phyloP scores from a whole-genome alignment of 2,888 invertebrate species.

The Omphaloscelis lunosa region DNA sequence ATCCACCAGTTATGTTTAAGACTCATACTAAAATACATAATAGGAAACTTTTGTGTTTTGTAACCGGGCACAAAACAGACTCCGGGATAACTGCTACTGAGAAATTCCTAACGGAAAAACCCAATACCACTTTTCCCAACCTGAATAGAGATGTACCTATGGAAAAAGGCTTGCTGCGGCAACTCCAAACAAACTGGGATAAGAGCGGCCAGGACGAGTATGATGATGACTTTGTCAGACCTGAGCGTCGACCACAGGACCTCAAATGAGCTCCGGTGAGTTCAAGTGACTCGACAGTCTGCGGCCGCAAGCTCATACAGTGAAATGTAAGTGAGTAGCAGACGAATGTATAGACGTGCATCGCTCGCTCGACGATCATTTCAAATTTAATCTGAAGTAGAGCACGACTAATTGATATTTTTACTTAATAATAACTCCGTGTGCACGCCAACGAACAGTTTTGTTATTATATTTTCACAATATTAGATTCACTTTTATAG shows the following conservation, averaged over 20 bases:
- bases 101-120: background rate
- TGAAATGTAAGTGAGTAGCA: background rate
- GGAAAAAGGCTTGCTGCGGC: background rate
- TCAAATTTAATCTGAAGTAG: constrained; percentile 7
- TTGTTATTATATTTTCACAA: constrained; percentile 6
- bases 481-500: constrained; percentile 25
- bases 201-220: too few species aligned
- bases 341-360: background rate
- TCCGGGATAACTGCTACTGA: background rate
- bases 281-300: background rate
- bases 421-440: background rate
- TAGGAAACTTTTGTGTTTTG: background rate
- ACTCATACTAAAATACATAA: background rate
- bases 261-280: too few species aligned
- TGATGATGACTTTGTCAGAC: background rate
- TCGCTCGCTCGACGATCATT: background rate
- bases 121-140: background rate
- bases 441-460: background rate
- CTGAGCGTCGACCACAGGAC: too few species aligned
- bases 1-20: background rate
- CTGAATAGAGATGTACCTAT: background rate
- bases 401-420: constrained; percentile 41
- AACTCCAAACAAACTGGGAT: too few species aligned
- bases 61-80: background rate
- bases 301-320: background rate